Evolutionary conservation across 37 sponge, comb jelly and placozoan species (phyloP).

Genomic region (Oopsacas minuta): DNA sequence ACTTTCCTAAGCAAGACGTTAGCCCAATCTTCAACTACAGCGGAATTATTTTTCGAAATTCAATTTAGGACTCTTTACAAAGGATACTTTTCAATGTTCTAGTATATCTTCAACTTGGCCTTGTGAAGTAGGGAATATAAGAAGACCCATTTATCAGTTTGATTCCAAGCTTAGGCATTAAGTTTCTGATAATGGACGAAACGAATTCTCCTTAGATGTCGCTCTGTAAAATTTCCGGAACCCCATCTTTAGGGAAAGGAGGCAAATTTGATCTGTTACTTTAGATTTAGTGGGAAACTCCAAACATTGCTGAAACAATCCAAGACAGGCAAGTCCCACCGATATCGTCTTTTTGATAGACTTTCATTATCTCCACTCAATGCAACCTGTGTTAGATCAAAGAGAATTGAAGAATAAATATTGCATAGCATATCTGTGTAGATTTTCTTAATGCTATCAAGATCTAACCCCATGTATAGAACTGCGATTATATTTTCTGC

Average conservation of each 20-base stretch:
- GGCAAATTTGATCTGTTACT: neutral
- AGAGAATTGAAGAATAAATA: neutral
- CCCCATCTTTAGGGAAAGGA: neutral
- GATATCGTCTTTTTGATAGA: conserved; percentile 12
- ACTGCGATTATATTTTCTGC: neutral
- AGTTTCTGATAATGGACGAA: neutral
- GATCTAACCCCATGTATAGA: conserved; percentile 9
- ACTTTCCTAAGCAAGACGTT: neutral
- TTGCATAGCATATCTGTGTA: neutral
- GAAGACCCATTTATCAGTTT: conserved; percentile 13
- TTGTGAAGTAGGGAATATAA: conserved; percentile 11
- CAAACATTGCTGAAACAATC: conserved; percentile 4
- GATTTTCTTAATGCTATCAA: neutral
- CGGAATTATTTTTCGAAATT: neutral
- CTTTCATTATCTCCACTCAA: neutral
- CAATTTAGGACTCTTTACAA: neutral
- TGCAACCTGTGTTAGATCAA: conserved; percentile 8
- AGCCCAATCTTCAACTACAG: neutral
- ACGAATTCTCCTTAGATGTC: neutral
- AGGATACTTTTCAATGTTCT: neutral
- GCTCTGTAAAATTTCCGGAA: neutral
- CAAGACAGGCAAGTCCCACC: neutral
- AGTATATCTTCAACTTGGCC: neutral
- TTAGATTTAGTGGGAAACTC: too few species aligned
- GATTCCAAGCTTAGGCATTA: conserved; percentile 13